Base-by-base conservation (phyloP, 2,888 invertebrate genomes). In the Diaprepes abbreviatus region DNA sequence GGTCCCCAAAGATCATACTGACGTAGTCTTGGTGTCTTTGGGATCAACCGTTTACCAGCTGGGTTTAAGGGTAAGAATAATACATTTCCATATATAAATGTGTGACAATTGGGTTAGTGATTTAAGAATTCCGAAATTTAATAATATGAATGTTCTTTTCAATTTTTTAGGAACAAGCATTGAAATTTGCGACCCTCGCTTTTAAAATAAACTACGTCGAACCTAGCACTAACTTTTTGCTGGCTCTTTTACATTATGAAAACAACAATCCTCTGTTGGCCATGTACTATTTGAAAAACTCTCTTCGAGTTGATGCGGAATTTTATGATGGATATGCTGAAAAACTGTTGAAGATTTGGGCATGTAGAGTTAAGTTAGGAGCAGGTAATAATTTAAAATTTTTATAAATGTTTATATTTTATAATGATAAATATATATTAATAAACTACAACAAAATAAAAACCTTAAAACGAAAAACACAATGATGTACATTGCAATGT, bases 161-260 rank as follows among this genome's bases (percentile, higher is more conserved):
- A 12, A n/a, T 36, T 54, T 55, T 67, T 28, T 85, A 88, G 55
- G 90, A 91, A 48, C 91, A 91, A 73, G 89, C 92, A 0, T 78
- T 91, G 28, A 81, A 84, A 12, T 86, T 88, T 7, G 88, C 89
- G 4, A 87, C 87, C 67, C 88, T 91, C 73, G 91, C 92, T 0
- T 86, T 90, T 57, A 81, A 81, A 75, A 80, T 89, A 35, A 90
- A 88, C 80, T 83, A 88, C 60, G 86, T 89, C 71, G 92, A 93
- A 90, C 92, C 93, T 1, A 86, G 89, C 40, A 90, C 91, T 63
- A 92, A 92, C 82, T 92, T 91, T 80, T 82, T 93, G 4, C 82
- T 91, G 66, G 88, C 90, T 1, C 84, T 92, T 68, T 79, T 92
- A 59, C 89, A 90, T 78, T 89, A 89, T 79, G 83, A 89, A 69